Evolutionary conservation across 2,113 vertebrate species (phyloP).

Genomic region (Lophotis ruficrista): DNA sequence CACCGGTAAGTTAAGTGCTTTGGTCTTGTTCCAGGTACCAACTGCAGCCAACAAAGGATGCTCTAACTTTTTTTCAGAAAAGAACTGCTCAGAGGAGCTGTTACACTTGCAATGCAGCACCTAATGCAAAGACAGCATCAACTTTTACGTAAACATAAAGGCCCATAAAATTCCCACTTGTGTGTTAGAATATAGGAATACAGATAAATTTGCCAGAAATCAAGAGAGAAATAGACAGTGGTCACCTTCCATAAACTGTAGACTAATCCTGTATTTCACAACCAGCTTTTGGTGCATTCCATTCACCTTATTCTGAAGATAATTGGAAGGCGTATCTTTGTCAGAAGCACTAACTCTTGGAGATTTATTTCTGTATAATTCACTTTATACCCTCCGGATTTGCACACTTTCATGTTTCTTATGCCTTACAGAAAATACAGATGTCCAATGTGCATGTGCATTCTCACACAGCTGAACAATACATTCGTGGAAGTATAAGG

Average conservation of each 20-base stretch:
- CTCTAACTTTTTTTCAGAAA: not conserved
- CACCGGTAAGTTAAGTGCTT: constrained; percentile 4
- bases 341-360: not conserved
- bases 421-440: not conserved
- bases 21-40: not conserved
- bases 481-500: not conserved
- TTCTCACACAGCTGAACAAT: not conserved
- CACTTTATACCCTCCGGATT: not conserved
- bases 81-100: not conserved
- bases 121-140: not conserved
- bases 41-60: not conserved
- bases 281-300: accelerated
- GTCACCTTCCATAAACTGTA: not conserved
- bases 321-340: not conserved
- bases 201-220: not conserved
- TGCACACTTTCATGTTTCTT: not conserved
- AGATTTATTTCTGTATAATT: not conserved
- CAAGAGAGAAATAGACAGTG: not conserved
- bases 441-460: accelerated
- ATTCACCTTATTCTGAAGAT: not conserved
- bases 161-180: accelerated
- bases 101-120: not conserved
- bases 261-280: accelerated
- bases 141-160: not conserved
- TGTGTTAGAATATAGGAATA: not conserved